Percentiles rank a stretch among this genome's conserved stretches.
Conservation (phyloP, 2,888 invertebrate species). For the Nymphalis c-album region DNA sequence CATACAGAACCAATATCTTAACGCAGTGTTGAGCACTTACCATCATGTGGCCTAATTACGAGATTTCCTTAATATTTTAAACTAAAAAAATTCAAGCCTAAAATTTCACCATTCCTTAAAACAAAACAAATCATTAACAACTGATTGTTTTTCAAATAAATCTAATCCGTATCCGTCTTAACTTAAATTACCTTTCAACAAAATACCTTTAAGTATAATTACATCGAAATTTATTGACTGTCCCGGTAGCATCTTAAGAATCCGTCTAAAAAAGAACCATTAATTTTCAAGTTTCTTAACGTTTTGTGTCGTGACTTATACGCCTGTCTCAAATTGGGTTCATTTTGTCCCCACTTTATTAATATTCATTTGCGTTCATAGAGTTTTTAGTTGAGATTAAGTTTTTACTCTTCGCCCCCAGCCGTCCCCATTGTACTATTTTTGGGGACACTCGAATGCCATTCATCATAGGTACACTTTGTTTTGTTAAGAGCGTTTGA, state of each 20-base stretch:
- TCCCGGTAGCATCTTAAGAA: constrained; percentile 44
- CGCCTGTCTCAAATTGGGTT: constrained; percentile 53
- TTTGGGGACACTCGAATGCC: constrained; percentile 48
- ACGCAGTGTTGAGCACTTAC: too few relatives aligned
- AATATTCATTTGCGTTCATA: constrained; percentile 56
- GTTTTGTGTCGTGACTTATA: constrained; percentile 62
- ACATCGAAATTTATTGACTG: constrained; percentile 71
- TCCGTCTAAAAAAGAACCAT: constrained; percentile 57
- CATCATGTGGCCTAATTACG: too few relatives aligned
- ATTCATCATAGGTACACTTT: constrained; percentile 64
- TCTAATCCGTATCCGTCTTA: constrained; percentile 55
- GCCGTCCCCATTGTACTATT: constrained; percentile 58
- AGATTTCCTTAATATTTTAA: too few relatives aligned
- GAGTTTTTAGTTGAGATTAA: constrained; percentile 68
- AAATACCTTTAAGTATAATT: constrained; percentile 72
- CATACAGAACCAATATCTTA: too few relatives aligned
- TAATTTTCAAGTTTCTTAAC: constrained; percentile 62
- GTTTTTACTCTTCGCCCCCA: constrained; percentile 34
- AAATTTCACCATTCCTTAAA: constrained; percentile 17
- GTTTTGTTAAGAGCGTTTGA: constrained; percentile 56
- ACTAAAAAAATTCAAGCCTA: background rate
- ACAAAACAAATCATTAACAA: constrained; percentile 36
- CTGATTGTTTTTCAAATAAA: constrained; percentile 61
- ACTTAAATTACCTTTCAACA: constrained; percentile 76
- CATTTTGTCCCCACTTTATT: constrained; percentile 55